Evolutionary conservation across 2,888 invertebrate genomes (phyloP).

Genomic region (Steinernema hermaphroditum): DNA sequence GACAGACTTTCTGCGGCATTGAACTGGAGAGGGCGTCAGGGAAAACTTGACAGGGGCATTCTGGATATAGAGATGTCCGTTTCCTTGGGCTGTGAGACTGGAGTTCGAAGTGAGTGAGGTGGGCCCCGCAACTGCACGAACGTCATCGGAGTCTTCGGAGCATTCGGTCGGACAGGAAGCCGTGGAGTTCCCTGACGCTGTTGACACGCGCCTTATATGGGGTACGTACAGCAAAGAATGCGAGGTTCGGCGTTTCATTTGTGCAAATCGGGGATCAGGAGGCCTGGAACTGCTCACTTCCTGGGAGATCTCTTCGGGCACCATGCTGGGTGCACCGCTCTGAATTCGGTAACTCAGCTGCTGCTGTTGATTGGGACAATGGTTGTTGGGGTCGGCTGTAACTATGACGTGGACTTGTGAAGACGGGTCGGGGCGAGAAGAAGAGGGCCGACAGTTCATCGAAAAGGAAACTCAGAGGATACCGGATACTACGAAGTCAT

Average conservation of each 20-base stretch:
- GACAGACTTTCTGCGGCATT: slow-evolving; percentile 51
- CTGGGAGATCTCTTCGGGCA: not conserved
- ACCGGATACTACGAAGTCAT: not conserved
- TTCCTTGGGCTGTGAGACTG: not conserved
- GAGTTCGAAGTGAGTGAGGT: slow-evolving; percentile 2
- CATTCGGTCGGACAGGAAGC: slow-evolving; percentile 56
- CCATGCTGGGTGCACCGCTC: not conserved
- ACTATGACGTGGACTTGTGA: slow-evolving; percentile 49
- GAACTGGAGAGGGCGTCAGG: slow-evolving; percentile 45
- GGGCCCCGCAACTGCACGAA: not conserved
- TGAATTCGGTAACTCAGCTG: slow-evolving; percentile 17
- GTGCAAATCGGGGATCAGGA: slow-evolving; percentile 1
- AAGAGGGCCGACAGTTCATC: slow-evolving; percentile 31
- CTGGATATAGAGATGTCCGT: slow-evolving; percentile 28
- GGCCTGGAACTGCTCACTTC: not conserved
- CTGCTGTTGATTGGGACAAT: not conserved
- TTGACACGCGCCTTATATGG: slow-evolving; percentile 54
- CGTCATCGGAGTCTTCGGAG: slow-evolving; percentile 42
- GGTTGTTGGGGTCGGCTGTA: slow-evolving; percentile 36
- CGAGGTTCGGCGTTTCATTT: slow-evolving; percentile 45
- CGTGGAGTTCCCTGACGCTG: slow-evolving; percentile 56
- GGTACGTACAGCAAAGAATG: slow-evolving; percentile 62
- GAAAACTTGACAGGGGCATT: slow-evolving; percentile 34
- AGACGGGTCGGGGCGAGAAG: slow-evolving; percentile 26
- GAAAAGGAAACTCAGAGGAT: not conserved